These are phyloP conservation scores for Tuta absoluta DNA, from an alignment of 2,888 invertebrate genomes.

Conservation along the genomic window DNA sequence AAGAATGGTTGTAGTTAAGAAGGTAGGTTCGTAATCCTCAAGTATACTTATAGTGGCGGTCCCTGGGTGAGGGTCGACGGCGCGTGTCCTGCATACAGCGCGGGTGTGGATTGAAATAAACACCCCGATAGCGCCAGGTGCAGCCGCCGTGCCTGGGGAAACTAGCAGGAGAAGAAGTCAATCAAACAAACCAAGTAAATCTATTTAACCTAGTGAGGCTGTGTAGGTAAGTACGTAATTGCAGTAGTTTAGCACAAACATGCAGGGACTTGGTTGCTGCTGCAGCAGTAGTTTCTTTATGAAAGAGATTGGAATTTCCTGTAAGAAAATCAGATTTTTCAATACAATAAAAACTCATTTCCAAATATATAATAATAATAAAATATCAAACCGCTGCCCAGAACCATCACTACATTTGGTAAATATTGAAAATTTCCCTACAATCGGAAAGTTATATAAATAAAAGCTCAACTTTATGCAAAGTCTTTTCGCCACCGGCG, in stretches of 20 bases:
- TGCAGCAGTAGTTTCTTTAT: too few relatives aligned
- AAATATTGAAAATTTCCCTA: background rate
- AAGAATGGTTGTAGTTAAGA: too few relatives aligned
- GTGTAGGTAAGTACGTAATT: too few relatives aligned
- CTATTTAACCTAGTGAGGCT: background rate
- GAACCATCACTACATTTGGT: too few relatives aligned
- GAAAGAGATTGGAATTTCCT: too few relatives aligned
- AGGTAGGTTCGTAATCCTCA: too few relatives aligned
- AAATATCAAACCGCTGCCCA: too few relatives aligned
- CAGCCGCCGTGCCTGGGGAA: background rate
- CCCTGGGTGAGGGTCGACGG: background rate
- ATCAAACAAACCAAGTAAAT: background rate
- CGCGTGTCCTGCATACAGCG: slow-evolving; percentile 5
- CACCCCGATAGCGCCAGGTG: background rate
- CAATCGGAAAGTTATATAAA: background rate
- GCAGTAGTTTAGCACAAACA: too few relatives aligned
- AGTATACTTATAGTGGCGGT: background rate
- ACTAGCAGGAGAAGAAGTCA: background rate
- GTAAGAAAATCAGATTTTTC: too few relatives aligned
- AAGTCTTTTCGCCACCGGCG: background rate
- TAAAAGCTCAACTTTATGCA: background rate
- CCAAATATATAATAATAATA: too few relatives aligned
- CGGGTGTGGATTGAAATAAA: background rate
- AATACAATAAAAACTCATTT: too few relatives aligned
- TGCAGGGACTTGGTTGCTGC: too few relatives aligned